phyloP scores from a whole-genome alignment of 2,797 vertebrate species.

The Borostomias antarcticus region DNA sequence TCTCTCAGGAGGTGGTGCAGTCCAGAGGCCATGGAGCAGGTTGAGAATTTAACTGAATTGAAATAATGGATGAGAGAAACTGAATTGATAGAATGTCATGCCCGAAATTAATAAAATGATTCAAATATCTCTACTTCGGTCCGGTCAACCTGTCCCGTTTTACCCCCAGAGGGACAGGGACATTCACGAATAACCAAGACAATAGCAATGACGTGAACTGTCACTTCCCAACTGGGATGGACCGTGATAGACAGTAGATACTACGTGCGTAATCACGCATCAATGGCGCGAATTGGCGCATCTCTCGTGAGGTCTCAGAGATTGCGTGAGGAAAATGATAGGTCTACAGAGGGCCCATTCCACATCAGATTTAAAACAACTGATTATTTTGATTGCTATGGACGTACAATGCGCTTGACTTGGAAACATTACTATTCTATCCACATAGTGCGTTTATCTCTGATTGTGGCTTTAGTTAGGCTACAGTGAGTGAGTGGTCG shows the following conservation, averaged over 20 bases:
- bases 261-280: constrained; percentile 1
- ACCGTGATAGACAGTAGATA: not conserved
- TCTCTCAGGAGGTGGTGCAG: too few relatives aligned
- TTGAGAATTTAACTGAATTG: too few relatives aligned
- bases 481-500: not conserved
- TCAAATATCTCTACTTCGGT: too few relatives aligned
- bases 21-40: too few relatives aligned
- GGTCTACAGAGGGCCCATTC: not conserved
- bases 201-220: too few relatives aligned
- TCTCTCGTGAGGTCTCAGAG: not conserved
- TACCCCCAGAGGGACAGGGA: too few relatives aligned
- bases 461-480: not conserved
- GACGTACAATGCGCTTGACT: too few relatives aligned
- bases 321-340: not conserved
- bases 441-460: not conserved
- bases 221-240: too few relatives aligned
- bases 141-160: too few relatives aligned
- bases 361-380: not conserved
- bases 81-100: not conserved
- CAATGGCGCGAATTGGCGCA: not conserved
- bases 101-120: not conserved
- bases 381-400: too few relatives aligned
- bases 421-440: not conserved
- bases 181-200: too few relatives aligned
- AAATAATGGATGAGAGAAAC: not conserved